Percentiles rank a stretch among this genome's conserved stretches.
Evolutionary conservation across 2,888 invertebrate species (phyloP).

Genomic region (Hirtodrosophila confusa): DNA sequence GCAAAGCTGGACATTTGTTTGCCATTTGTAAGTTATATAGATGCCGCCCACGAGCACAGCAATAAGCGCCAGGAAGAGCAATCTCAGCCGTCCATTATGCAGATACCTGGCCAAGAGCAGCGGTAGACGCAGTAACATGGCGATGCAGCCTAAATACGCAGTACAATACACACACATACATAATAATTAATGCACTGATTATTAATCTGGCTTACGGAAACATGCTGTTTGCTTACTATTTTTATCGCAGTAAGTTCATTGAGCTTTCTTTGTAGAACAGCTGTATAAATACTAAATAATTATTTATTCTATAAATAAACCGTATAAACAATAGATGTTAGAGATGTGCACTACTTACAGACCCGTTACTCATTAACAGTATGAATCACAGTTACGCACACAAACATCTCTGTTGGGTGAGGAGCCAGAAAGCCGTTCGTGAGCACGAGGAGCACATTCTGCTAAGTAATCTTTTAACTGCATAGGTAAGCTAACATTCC

Average conservation of each 20-base stretch:
- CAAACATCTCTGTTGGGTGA: too few species aligned
- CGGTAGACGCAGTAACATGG: conserved; percentile 58
- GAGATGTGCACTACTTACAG: too few species aligned
- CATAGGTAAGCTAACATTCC: too few species aligned
- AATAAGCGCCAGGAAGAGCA: conserved; percentile 66
- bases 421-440: too few species aligned
- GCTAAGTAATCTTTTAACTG: too few species aligned
- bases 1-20: conserved; percentile 67
- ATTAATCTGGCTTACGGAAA: not conserved
- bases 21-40: conserved; percentile 47
- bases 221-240: conserved; percentile 16
- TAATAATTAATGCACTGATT: not conserved
- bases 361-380: too few species aligned
- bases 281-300: conserved; percentile 6
- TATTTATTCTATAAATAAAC: not conserved
- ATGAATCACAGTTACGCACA: too few species aligned
- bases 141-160: conserved; percentile 5
- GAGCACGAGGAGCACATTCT: too few species aligned
- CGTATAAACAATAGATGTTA: not conserved
- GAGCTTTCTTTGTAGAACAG: conserved; percentile 8
- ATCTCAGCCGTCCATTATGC: conserved; percentile 67
- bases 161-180: not conserved
- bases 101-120: conserved; percentile 44
- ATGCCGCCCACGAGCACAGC: conserved; percentile 50
- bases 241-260: conserved; percentile 21